Percentiles rank a stretch among this genome's conserved stretches.
These are phyloP conservation scores for Isichthys henryi DNA, from an alignment of 2,113 vertebrate species.

Conservation along the genomic window DNA sequence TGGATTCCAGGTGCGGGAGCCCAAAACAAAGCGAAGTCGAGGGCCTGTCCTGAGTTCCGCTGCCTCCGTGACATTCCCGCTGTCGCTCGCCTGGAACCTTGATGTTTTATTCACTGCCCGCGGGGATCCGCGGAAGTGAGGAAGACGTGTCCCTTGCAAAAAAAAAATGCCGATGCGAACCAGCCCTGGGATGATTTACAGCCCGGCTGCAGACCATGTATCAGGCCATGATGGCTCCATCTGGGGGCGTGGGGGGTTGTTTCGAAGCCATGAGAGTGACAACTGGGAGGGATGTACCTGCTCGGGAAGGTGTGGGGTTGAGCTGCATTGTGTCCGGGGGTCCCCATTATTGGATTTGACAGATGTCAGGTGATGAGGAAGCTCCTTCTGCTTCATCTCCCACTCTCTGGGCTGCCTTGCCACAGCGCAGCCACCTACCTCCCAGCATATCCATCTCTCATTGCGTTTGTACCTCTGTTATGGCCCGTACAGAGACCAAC, in stretches of 20 bases:
- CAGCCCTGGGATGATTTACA: background rate
- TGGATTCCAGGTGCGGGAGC: background rate
- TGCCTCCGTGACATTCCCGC: background rate
- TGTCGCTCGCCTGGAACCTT: background rate
- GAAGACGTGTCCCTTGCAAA: background rate
- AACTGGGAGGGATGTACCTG: background rate
- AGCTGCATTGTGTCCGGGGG: background rate
- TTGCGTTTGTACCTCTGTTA: background rate
- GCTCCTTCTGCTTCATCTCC: background rate
- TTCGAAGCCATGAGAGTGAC: background rate
- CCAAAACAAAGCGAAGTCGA: background rate
- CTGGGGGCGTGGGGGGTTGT: background rate
- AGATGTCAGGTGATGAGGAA: background rate
- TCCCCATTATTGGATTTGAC: background rate
- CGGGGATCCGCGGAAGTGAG: background rate
- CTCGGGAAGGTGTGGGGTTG: background rate
- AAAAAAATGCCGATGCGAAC: background rate
- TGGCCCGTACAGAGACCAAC: background rate
- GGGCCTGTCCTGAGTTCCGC: background rate
- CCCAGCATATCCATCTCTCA: background rate
- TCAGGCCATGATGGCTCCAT: background rate
- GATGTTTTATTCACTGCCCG: slow-evolving; percentile 5
- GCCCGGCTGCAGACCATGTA: background rate
- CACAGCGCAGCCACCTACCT: background rate
- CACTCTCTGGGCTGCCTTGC: background rate